Evolutionary conservation across 2,797 vertebrate genomes (phyloP), one percentile per base, ranked within the genome.

Genomic region (Pogonophryne albipinna): DNA sequence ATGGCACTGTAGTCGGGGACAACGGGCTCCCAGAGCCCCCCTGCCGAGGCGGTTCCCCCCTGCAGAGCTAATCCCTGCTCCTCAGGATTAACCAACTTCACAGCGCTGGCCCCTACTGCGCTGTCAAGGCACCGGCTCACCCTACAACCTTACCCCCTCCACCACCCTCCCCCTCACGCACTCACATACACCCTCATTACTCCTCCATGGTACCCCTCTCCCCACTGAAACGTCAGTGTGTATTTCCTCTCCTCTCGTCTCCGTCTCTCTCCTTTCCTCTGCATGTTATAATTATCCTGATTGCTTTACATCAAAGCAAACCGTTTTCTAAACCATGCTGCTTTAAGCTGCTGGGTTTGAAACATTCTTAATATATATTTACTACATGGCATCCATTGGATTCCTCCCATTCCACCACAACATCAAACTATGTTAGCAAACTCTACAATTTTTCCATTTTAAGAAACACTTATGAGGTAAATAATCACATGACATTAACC

Each of bases 71-170:
- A 96, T 96, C 93, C 73, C 79, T 83, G 76, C 87, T 92, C 89
- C 75, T 83, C 81, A 44, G 92, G 94, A 95, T 95, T 95, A 95
- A 86, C 79, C 72, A 92, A 90, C 92, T 93, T 92, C 91, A 94
- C 91, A 94, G 91, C 80, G 49, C 76, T 47, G 73, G 82, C 87
- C 71, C 94, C 94, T 63, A 82, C 94, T 93, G 93, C 1, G 91
- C 88, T 86, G 85, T 90, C 88, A 89, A 83, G 82, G 76, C 88
- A 74, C 72, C 3, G 4, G 60, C 72, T 83, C 80, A 79, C 60
- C 62, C 79, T 73, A 5, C 71, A 55, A 70, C 41, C 41, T 57
- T 38, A 59, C 49, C 64, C 64, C 65, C 74, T 31, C 47, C 55
- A 6, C 42, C 44, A 7, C 49, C 58, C 1, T 31, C 59, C 61